phyloP scores from a whole-genome alignment of 1,140 invertebrate species.

The Platyscapa corneri region DNA sequence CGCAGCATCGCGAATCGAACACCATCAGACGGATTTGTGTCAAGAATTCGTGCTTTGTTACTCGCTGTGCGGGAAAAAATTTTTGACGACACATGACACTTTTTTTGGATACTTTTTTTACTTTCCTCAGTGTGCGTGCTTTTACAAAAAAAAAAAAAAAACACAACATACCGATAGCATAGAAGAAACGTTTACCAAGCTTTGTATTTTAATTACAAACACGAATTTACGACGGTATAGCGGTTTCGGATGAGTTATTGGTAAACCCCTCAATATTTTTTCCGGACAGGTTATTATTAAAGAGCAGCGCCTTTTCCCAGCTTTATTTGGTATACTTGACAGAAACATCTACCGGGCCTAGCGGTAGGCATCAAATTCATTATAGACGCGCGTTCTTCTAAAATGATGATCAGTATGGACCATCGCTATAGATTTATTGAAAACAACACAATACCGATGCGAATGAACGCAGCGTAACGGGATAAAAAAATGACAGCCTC shows the following conservation, averaged over 20 bases:
- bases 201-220: background rate
- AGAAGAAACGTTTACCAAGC: background rate
- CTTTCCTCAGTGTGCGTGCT: no score
- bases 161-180: background rate
- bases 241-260: background rate
- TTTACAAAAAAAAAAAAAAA: no score
- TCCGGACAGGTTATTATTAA: background rate
- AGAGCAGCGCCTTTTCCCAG: background rate
- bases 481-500: background rate
- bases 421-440: background rate
- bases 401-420: background rate
- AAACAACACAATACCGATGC: background rate
- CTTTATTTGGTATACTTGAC: background rate
- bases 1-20: no score
- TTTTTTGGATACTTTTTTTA: no score
- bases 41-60: background rate
- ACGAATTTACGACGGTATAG: background rate
- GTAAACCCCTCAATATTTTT: background rate
- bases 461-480: background rate
- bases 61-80: no score
- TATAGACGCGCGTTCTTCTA: background rate
- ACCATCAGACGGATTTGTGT: background rate
- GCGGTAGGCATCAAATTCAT: conserved; percentile 4
- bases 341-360: background rate
- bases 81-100: no score